Percentiles rank a stretch among this genome's conserved stretches.
Evolutionary conservation across 2,888 invertebrate species (phyloP).

Genomic region (Pollenia griseotomentosa): DNA sequence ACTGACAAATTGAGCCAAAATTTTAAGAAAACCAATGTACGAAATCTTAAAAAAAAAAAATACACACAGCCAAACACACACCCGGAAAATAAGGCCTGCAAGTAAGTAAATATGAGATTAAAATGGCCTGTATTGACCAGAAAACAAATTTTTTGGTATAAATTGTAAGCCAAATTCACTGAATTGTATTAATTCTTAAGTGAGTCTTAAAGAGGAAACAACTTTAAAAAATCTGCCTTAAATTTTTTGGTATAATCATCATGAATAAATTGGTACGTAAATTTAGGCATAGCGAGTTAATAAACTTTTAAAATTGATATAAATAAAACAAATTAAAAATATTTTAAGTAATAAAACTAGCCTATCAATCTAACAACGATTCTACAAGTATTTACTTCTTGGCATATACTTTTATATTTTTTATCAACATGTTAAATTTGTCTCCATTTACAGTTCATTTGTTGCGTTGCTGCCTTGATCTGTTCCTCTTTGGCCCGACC

Average conservation of each 20-base stretch:
- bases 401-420: background rate
- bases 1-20: constrained; percentile 59
- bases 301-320: no score
- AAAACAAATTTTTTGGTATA: constrained; percentile 59
- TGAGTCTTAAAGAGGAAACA: constrained; percentile 68
- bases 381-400: background rate
- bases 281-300: background rate
- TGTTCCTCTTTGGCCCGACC: constrained; percentile 78
- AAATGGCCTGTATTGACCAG: constrained; percentile 41
- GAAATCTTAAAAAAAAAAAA: constrained; percentile 24
- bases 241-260: background rate
- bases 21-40: constrained; percentile 22
- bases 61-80: background rate
- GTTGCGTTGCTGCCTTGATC: constrained; percentile 75
- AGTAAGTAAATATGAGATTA: constrained; percentile 3
- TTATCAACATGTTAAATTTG: constrained; percentile 27
- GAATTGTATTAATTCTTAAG: constrained; percentile 68
- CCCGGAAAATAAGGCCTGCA: constrained; percentile 9
- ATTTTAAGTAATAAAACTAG: background rate
- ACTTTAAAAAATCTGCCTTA: constrained; percentile 26
- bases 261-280: constrained; percentile 71
- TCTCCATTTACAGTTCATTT: constrained; percentile 75
- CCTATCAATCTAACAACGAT: background rate
- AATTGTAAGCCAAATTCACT: constrained; percentile 60
- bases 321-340: background rate